These are phyloP conservation scores for Oncorhynchus mykiss DNA, from an alignment of 2,113 vertebrate genomes.

Conservation along the genomic window DNA sequence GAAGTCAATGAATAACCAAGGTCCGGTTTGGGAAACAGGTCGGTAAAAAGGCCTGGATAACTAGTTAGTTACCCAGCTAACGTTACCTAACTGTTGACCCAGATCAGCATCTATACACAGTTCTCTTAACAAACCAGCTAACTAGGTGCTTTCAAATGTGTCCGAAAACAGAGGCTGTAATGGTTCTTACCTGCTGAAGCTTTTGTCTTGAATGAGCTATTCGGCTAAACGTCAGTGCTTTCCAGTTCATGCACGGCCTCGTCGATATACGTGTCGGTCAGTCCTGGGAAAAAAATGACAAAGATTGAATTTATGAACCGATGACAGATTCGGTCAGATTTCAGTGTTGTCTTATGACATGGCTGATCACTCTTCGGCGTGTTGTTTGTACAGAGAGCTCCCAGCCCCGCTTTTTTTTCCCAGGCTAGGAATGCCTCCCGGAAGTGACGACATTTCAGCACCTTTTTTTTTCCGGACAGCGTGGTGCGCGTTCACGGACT, in stretches of 20 bases:
- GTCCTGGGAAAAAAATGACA: slow-evolving; percentile 16
- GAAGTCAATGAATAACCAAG: not conserved
- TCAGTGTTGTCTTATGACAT: slow-evolving; percentile 30
- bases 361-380: slow-evolving; percentile 18
- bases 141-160: not conserved
- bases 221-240: slow-evolving; percentile 45
- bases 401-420: slow-evolving; percentile 19
- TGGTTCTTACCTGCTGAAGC: slow-evolving; percentile 58
- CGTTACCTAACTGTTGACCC: not conserved
- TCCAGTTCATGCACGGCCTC: slow-evolving; percentile 37
- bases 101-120: not conserved
- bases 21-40: too few species aligned
- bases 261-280: slow-evolving; percentile 22
- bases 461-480: slow-evolving; percentile 13
- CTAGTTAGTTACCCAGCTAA: not conserved
- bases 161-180: not conserved
- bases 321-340: slow-evolving; percentile 8
- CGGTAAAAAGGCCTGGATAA: too few species aligned
- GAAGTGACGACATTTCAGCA: slow-evolving; percentile 63
- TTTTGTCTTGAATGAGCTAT: slow-evolving; percentile 38
- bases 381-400: slow-evolving; percentile 41
- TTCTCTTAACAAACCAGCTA: not conserved
- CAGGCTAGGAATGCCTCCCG: slow-evolving; percentile 54
- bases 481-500: not conserved
- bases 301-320: not conserved